Evolutionary conservation across 2,888 invertebrate genomes (phyloP).

Genomic region (Ennomos fuscantarius): DNA sequence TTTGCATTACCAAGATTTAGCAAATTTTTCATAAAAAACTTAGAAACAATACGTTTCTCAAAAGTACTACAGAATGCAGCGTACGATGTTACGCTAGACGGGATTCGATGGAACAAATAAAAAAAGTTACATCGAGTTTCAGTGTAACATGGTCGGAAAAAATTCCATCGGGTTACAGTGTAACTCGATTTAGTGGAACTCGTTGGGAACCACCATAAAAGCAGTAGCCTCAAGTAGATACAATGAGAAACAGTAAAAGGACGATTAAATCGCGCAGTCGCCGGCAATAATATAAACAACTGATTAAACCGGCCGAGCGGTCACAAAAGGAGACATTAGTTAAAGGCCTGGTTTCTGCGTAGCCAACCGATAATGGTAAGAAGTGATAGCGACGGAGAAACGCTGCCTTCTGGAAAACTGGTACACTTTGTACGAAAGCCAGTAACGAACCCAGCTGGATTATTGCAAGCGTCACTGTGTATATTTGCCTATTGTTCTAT

Average conservation of each 20-base stretch:
- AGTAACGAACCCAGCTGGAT: conserved; percentile 56
- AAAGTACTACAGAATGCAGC: too few relatives aligned
- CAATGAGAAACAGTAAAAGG: conserved; percentile 79
- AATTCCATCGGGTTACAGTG: too few relatives aligned
- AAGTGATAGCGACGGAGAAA: conserved; percentile 68
- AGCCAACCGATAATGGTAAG: conserved; percentile 75
- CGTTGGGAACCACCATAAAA: neutral
- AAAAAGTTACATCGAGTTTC: too few relatives aligned
- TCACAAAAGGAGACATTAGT: conserved; percentile 84
- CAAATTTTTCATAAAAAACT: too few relatives aligned
- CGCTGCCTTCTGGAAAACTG: conserved; percentile 57
- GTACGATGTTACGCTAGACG: too few relatives aligned
- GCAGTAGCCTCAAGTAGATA: conserved; percentile 40
- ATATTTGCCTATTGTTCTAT: conserved; percentile 49
- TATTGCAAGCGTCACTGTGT: conserved; percentile 46
- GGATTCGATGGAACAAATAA: too few relatives aligned
- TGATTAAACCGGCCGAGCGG: conserved; percentile 74
- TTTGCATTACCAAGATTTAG: too few relatives aligned
- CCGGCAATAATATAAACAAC: conserved; percentile 82
- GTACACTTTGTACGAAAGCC: conserved; percentile 59
- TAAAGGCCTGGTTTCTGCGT: conserved; percentile 65
- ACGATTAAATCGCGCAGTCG: conserved; percentile 78
- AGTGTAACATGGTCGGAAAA: too few relatives aligned
- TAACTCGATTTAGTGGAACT: too few relatives aligned
- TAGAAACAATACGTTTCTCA: too few relatives aligned